Evolutionary conservation across 2,113 vertebrate species (phyloP), one percentile per base, ranked within the genome.

Genomic region (Thymallus thymallus): DNA sequence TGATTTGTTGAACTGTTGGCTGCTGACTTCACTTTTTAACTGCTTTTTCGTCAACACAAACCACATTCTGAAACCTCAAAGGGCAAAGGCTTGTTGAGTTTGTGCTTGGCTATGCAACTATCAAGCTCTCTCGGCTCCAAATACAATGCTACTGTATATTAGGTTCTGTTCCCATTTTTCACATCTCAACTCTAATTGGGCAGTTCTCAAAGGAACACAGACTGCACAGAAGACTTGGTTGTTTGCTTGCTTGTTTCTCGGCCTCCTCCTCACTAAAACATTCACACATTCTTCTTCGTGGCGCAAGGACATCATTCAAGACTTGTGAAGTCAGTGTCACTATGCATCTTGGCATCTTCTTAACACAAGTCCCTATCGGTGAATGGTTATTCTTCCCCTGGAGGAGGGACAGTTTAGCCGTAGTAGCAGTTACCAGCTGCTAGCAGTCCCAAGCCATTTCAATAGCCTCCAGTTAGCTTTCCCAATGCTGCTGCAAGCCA

Each of bases 401-500:
- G 74, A 83, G 69, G 78, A 71, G 66, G 75, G 72, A 76, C 77
- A 83, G 82, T 90, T 90, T 89, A 87, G 86, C 80, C 81, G 78
- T 6, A 14, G 51, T 26, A 75, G 72, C 86, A 87, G 79, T 85
- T 76, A 89, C 80, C 89, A 91, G 90, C 88, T 91, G 89, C 85
- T 88, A 84, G 85, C 87, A 77, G 78, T 84, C 89, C 87, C 81
- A 82, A 84, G 85, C 63, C 68, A 82, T 74, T 80, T 75, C 61
- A 48, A 78, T 56, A 76, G 79, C 88, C 88, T 69, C 63, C 23
- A 80, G 88, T 82, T 76, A 85, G 63, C 6, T 55, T 75, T 64
- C 82, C 83, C 86, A 90, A 85, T 85, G 87, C 78, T 82, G 75
- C 86, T 82, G 78, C 80, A 78, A 82, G 86, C 1, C 35, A 24